Conservation (phyloP, 2,888 invertebrate species). For the Pseudococcus jackbeardsleyi region DNA sequence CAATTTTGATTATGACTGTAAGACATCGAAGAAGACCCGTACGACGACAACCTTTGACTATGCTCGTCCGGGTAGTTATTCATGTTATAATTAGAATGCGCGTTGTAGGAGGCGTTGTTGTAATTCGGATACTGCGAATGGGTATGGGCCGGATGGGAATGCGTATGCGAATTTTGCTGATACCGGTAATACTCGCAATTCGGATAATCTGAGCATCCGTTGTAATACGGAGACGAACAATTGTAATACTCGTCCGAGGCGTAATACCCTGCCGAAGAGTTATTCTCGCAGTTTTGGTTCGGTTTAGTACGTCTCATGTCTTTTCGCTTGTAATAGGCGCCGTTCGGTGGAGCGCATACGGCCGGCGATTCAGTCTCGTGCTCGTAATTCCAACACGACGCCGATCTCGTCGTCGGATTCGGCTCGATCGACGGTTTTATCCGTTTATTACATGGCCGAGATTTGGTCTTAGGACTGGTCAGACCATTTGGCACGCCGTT, state of each 20-base stretch:
- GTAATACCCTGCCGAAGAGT: conserved; percentile 1
- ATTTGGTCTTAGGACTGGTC: conserved; percentile 16
- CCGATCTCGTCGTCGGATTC: conserved; percentile 3
- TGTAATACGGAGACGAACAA: conserved; percentile 55
- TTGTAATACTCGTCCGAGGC: conserved; percentile 32
- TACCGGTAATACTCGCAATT: conserved; percentile 60
- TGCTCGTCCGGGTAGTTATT: conserved; percentile 40
- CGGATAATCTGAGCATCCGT: conserved; percentile 50
- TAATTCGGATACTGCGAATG: conserved; percentile 42
- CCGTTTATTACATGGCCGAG: conserved; percentile 36
- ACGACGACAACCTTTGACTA: conserved; percentile 30
- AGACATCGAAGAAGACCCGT: background rate
- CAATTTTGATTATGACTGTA: conserved; percentile 57
- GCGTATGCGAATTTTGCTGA: conserved; percentile 15
- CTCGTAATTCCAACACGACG: conserved; percentile 58
- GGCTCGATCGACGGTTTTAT: background rate
- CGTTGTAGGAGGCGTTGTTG: conserved; percentile 16
- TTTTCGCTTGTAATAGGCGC: conserved; percentile 26
- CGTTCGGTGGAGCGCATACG: background rate
- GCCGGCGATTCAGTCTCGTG: conserved; percentile 12
- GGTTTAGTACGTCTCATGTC: conserved; percentile 17
- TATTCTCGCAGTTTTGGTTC: conserved; percentile 39
- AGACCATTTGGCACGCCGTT: background rate
- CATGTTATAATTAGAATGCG: conserved; percentile 11
- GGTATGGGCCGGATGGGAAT: background rate